phyloP scores from a whole-genome alignment of 2,113 vertebrate species.

The Anguilla rostrata region DNA sequence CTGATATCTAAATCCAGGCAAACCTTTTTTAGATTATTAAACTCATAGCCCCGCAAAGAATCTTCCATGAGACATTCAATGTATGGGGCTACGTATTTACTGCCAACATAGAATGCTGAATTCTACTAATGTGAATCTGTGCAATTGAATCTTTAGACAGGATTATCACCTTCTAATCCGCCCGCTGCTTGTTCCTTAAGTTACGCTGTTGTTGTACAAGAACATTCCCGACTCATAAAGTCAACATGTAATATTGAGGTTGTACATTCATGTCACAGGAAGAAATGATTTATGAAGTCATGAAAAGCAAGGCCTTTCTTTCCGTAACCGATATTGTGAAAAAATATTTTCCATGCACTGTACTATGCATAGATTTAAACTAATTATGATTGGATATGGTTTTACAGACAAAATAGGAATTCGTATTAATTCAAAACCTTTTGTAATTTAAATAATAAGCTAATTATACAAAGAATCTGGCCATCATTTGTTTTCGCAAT shows the following conservation, averaged over 20 bases:
- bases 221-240: conserved; percentile 60
- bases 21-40: no score
- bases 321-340: background rate
- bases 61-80: background rate
- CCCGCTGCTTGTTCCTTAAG: conserved; percentile 32
- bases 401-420: no score
- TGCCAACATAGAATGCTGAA: background rate
- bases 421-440: no score
- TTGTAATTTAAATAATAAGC: no score
- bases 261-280: conserved; percentile 24
- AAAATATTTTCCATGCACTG: background rate
- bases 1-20: no score
- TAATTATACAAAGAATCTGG: no score
- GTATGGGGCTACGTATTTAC: background rate
- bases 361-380: no score
- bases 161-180: conserved; percentile 56
- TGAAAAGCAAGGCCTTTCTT: conserved; percentile 1
- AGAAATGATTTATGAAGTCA: background rate
- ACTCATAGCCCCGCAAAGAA: no score
- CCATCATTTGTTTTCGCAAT: background rate
- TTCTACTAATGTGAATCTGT: conserved; percentile 45
- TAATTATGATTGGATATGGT: no score
- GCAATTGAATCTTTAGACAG: conserved; percentile 51
- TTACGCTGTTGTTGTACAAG: conserved; percentile 43
- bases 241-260: conserved; percentile 38